These are phyloP conservation scores for Adrianichthys oophorus DNA, from an alignment of 2,797 vertebrate species.

Conservation along the genomic window DNA sequence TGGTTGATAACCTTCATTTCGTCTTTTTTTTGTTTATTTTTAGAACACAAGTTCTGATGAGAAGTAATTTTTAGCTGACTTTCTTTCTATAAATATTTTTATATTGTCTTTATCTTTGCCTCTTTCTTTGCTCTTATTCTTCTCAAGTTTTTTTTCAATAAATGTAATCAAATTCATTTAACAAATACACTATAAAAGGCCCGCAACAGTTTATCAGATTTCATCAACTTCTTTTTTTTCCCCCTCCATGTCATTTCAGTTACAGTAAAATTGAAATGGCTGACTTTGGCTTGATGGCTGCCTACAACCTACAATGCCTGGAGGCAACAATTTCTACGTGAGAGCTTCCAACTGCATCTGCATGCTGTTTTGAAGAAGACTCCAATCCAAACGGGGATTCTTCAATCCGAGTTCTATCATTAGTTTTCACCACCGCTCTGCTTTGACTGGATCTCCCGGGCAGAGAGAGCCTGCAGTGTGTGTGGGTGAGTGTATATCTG, in stretches of 20 bases:
- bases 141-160: too few relatives aligned
- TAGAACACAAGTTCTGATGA: too few relatives aligned
- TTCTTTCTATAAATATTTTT: too few relatives aligned
- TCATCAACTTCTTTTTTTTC: background rate
- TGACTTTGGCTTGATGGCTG: slow-evolving; percentile 38
- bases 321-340: slow-evolving; percentile 34
- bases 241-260: slow-evolving; percentile 5
- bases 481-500: slow-evolving; percentile 21
- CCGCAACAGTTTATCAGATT: too few relatives aligned
- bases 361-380: slow-evolving; percentile 20
- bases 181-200: too few relatives aligned
- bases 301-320: slow-evolving; percentile 13
- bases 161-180: too few relatives aligned
- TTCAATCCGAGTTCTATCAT: slow-evolving; percentile 19
- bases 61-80: too few relatives aligned
- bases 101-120: too few relatives aligned
- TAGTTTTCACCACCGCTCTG: slow-evolving; percentile 19
- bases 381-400: background rate
- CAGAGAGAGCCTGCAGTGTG: slow-evolving; percentile 8
- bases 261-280: slow-evolving; percentile 12
- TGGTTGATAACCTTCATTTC: too few relatives aligned
- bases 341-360: slow-evolving; percentile 31
- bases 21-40: too few relatives aligned
- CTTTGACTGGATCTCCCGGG: slow-evolving; percentile 35
- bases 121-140: too few relatives aligned